Evolutionary conservation across 2,888 invertebrate species (phyloP).

Genomic region (Eupelmus urozonus): DNA sequence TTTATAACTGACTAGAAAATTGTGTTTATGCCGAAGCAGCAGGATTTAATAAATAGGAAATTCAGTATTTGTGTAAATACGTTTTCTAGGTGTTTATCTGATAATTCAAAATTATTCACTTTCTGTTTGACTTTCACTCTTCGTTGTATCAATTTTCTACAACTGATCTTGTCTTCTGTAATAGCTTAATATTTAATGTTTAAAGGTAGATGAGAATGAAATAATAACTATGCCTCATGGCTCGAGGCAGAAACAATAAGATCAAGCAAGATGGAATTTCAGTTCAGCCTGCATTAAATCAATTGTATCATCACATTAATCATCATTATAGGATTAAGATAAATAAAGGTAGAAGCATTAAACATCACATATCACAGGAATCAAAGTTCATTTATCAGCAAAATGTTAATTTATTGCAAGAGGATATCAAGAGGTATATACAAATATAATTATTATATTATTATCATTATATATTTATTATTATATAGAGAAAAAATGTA

Average conservation of each 20-base stretch:
- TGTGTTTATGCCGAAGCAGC: not conserved
- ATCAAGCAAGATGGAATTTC: slow-evolving; percentile 72
- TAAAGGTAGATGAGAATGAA: slow-evolving; percentile 71
- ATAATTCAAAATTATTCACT: too few relatives aligned
- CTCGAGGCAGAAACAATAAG: slow-evolving; percentile 70
- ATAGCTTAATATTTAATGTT: slow-evolving; percentile 48
- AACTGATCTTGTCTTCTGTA: too few relatives aligned
- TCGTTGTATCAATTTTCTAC: too few relatives aligned
- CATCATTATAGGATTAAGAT: slow-evolving; percentile 39
- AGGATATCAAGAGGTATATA: slow-evolving; percentile 68
- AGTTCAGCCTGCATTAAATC: slow-evolving; percentile 65
- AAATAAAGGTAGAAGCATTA: slow-evolving; percentile 8
- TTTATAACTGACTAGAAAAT: slow-evolving; percentile 20
- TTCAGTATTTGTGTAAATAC: too few relatives aligned
- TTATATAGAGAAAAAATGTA: not conserved
- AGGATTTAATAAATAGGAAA: too few relatives aligned
- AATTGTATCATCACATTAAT: slow-evolving; percentile 61
- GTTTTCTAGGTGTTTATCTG: too few relatives aligned
- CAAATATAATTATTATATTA: not conserved
- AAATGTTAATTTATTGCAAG: slow-evolving; percentile 67
- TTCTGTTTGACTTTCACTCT: too few relatives aligned
- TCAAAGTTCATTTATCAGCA: slow-evolving; percentile 64
- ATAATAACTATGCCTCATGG: slow-evolving; percentile 75
- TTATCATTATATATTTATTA: not conserved
- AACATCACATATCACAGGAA: slow-evolving; percentile 64